Evolutionary conservation across 1,140 invertebrate genomes (phyloP), one percentile per base, ranked within the genome.

Genomic region (Drosophila navojoa): DNA sequence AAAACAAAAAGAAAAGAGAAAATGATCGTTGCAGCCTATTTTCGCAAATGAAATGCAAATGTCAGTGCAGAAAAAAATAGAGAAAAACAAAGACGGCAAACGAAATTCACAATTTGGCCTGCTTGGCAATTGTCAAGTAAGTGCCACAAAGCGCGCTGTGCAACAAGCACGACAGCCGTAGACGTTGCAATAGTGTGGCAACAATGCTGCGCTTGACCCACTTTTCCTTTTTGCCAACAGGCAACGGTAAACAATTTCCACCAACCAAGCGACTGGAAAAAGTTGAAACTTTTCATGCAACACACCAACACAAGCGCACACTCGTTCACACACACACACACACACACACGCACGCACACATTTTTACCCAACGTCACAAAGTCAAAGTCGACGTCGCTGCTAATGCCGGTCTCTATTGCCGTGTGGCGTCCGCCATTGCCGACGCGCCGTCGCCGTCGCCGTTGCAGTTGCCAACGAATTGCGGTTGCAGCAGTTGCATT

Each of bases 121-220:
- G 64, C 62, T 73, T 68, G 42, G 50, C 42, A 69, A 73, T 68
- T 69, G 64, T 73, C 66, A 61, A 69, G 71, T 69, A 62, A 61
- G 42, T 61, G 71, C 47, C 63, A 67, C 53, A 72, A 67, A 71
- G 62, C 53, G 42, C 29, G 5, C 47, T 54, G 63, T 49, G 50
- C 42, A 44, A 40, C 60, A 42, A 16, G 11, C 44, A 35, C 52
- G 52, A 38, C 15, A 38, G 49, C 49, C 25, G 22, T 35, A 53
- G 52, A 52, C 73, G 79, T 89, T 82, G 87, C 84, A 87, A 16
- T 53, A 79, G 82, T 87, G 60, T 59, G 71, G 60, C 81, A 87
- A 89, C 80, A 87, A 79, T 90, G 80, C 77, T 90, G 87, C 77
- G 87, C 87, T 90, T 90, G 87, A 89, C 87, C 87, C 82, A 90